Evolutionary conservation across 64 coral and sea anemone species (phyloP).

Genomic region (Platygyra sinensis): DNA sequence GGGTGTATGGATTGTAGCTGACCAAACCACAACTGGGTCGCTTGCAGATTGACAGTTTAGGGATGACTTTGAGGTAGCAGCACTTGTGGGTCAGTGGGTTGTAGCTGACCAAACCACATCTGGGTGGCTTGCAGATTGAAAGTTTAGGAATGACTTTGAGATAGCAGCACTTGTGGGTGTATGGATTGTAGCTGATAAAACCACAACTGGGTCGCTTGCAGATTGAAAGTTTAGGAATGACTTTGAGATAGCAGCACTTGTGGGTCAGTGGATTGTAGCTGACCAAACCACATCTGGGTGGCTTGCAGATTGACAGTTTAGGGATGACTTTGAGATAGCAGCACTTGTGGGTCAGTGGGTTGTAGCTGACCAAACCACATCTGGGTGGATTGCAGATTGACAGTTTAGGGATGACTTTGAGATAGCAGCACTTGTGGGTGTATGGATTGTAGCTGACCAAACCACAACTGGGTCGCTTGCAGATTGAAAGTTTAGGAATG

Average conservation of each 20-base stretch:
- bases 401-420: background rate
- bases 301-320: background rate
- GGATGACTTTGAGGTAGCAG: too few species aligned
- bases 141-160: too few species aligned
- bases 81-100: too few species aligned
- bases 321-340: background rate
- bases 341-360: slow-evolving; percentile 2
- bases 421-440: too few species aligned
- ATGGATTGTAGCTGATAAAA: background rate
- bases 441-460: too few species aligned
- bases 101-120: too few species aligned
- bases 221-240: too few species aligned
- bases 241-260: slow-evolving; percentile 38
- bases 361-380: background rate
- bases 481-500: too few species aligned
- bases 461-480: too few species aligned
- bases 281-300: background rate
- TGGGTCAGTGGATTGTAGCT: slow-evolving; percentile 15
- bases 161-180: slow-evolving; percentile 26
- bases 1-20: background rate
- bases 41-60: too few species aligned
- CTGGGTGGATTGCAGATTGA: background rate
- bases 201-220: background rate
- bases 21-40: background rate
- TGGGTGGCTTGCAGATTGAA: too few species aligned